Evolutionary conservation across 2,888 invertebrate genomes (phyloP).

Genomic region (Meliscaeva auricollis): DNA sequence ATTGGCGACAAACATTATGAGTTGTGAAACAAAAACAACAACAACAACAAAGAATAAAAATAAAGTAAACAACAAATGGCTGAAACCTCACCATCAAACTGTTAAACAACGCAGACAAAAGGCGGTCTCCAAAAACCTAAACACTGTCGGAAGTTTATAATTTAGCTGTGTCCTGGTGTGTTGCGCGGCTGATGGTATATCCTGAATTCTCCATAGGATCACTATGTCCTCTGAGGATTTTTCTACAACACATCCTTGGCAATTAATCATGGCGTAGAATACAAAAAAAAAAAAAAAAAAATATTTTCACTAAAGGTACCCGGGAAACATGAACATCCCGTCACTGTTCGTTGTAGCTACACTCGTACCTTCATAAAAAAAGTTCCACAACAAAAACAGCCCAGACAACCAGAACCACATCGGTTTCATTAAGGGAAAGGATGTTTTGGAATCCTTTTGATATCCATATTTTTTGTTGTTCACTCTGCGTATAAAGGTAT

Average conservation of each 20-base stretch:
- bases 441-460: constrained; percentile 51
- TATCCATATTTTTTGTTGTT: background rate
- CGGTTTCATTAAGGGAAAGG: constrained; percentile 62
- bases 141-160: constrained; percentile 83
- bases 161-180: constrained; percentile 78
- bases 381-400: background rate
- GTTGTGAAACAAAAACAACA: background rate
- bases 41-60: constrained; percentile 13
- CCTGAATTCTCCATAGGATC: constrained; percentile 56
- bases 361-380: background rate
- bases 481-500: constrained; percentile 11
- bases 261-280: constrained; percentile 64
- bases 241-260: constrained; percentile 57
- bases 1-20: constrained; percentile 61
- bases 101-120: constrained; percentile 30
- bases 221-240: constrained; percentile 53
- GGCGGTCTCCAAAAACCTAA: constrained; percentile 63
- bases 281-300: constrained; percentile 12
- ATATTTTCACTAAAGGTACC: constrained; percentile 2
- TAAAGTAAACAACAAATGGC: constrained; percentile 32
- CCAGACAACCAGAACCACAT: constrained; percentile 19
- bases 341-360: background rate
- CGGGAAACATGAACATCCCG: constrained; percentile 18
- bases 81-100: constrained; percentile 31
- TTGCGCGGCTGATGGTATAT: constrained; percentile 35